phyloP scores from a whole-genome alignment of 1,140 invertebrate species.

The Eumeta japonica region DNA sequence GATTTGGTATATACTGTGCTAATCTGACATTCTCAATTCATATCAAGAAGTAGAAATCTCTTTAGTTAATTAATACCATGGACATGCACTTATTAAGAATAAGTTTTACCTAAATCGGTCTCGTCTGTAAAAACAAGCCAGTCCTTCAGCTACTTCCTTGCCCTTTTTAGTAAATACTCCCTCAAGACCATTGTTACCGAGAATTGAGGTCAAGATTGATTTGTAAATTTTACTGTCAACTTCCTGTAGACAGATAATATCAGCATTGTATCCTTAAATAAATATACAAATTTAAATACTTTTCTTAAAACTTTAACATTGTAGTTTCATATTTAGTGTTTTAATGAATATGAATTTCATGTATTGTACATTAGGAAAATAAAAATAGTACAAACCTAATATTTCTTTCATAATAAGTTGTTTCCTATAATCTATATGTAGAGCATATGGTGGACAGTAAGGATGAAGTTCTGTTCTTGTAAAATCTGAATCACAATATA shows the following conservation, averaged over 20 bases:
- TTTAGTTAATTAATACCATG: too few relatives aligned
- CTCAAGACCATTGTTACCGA: constrained; percentile 59
- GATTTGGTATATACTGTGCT: too few relatives aligned
- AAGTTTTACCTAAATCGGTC: constrained; percentile 60
- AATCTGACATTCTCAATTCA: too few relatives aligned
- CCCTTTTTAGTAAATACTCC: constrained; percentile 71
- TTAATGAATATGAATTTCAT: not conserved
- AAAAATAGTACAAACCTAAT: constrained; percentile 57
- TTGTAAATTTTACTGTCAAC: constrained; percentile 81
- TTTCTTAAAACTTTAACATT: not conserved
- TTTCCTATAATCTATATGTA: constrained; percentile 84
- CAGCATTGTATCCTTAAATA: constrained; percentile 78
- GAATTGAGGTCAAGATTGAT: constrained; percentile 65
- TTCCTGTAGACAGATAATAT: constrained; percentile 91
- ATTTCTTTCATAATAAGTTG: constrained; percentile 82
- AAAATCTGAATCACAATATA: constrained; percentile 81
- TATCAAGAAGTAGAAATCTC: too few relatives aligned
- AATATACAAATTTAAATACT: too few relatives aligned
- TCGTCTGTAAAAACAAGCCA: constrained; percentile 74
- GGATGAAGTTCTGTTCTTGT: constrained; percentile 71
- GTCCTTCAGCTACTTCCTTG: constrained; percentile 73
- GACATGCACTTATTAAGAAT: too few relatives aligned
- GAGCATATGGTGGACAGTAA: constrained; percentile 76
- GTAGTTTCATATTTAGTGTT: not conserved
- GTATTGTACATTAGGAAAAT: not conserved